Evolutionary conservation across 2,797 vertebrate genomes (phyloP), one percentile per base, ranked within the genome.

Genomic region (Cichlasoma orientale): DNA sequence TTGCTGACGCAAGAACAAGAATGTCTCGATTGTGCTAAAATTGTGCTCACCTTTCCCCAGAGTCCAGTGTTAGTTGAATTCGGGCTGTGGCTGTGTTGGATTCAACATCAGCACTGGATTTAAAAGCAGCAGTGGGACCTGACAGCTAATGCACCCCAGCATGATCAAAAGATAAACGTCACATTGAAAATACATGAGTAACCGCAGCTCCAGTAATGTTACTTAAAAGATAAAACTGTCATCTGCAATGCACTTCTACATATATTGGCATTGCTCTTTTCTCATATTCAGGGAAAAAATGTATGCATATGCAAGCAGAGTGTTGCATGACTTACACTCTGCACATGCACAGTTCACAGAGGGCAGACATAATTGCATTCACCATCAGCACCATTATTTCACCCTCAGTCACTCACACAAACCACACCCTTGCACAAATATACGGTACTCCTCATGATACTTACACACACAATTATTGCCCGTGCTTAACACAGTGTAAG

Each of bases 401-500:
- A 61, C 74, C 63, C 33, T 56, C 70, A 47, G 72, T 74, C 58
- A 78, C 16, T 86, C 69, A 75, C 80, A 69, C 19, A 23, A 83
- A 71, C 76, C 31, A 55, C 47, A 82, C 33, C 18, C 83, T 44
- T 61, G 80, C 80, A 72, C 80, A 84, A 74, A 88, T 77, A 29
- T 38, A 18, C 5, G 38, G 7, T 16, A 14, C 36, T 71, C 57
- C 54, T 58, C 44, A 54, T 73, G 47, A 36, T 21, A 29, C 69
- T 36, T 50, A 50, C 74, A 71, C 41, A 71, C 44, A 58, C 59
- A 33, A 69, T 88, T 74, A 88, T 63, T 82, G 38, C 13, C 47
- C 66, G 57, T 81, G 56, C 83, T 75, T 77, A 80, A 77, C 63
- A 79, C 82, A 85, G 66, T 76, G 52, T 68, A 72, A 86, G 83